These are phyloP conservation scores for Anoura caudifer DNA, from an alignment of 2,113 vertebrate genomes.

Conservation along the genomic window DNA sequence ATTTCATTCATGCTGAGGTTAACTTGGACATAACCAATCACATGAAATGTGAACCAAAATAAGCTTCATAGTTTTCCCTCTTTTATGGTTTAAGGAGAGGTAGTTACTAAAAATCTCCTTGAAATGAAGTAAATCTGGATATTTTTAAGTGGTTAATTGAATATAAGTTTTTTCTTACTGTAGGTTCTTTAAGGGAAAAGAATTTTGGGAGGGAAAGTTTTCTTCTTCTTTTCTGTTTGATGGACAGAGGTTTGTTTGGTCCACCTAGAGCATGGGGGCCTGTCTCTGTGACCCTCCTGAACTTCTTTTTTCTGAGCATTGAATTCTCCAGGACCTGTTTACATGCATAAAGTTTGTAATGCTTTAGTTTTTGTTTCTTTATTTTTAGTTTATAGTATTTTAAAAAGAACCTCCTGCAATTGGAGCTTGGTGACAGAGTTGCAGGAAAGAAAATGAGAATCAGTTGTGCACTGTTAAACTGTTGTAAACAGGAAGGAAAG, in stretches of 20 bases:
- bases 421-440: slow-evolving; percentile 8
- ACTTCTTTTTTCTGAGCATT: not conserved
- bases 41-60: not conserved
- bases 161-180: not conserved
- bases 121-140: slow-evolving; percentile 1
- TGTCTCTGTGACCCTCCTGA: not conserved
- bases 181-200: not conserved
- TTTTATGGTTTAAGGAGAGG: not conserved
- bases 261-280: not conserved
- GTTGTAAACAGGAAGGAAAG: not conserved
- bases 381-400: not conserved
- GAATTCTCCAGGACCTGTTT: not conserved
- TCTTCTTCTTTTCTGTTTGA: not conserved
- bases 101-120: slow-evolving; percentile 36
- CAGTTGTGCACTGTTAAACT: not conserved
- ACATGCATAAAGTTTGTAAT: not conserved
- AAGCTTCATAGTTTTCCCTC: not conserved
- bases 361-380: not conserved
- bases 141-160: not conserved
- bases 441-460: slow-evolving; percentile 16
- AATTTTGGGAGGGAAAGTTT: not conserved
- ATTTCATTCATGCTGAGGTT: slow-evolving; percentile 36
- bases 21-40: not conserved
- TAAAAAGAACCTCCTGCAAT: not conserved
- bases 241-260: not conserved